Evolutionary conservation across 2,113 vertebrate genomes (phyloP).

Genomic region (Malurus melanocephalus): DNA sequence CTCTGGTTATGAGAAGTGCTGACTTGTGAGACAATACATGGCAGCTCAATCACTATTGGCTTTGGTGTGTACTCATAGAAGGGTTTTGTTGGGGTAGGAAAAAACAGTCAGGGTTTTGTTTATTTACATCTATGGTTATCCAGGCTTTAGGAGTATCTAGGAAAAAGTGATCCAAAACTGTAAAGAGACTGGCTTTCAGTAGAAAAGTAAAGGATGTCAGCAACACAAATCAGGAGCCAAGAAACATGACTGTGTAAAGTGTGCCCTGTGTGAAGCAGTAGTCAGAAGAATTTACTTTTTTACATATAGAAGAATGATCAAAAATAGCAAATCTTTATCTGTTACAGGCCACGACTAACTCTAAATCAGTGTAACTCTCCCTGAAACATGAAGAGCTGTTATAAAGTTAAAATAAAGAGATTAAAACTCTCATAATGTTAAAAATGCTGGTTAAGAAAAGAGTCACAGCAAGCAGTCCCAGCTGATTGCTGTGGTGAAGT

Average conservation of each 20-base stretch:
- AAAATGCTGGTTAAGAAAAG: neutral
- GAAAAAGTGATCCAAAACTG: no score
- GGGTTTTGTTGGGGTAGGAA: no score
- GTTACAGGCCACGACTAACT: neutral
- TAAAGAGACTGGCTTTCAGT: neutral
- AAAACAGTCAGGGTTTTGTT: no score
- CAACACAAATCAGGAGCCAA: fast-evolving
- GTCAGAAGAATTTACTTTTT: neutral
- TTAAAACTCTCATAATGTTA: neutral
- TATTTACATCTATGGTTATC: no score
- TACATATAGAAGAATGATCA: neutral
- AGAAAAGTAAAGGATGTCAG: neutral
- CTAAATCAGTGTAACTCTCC: neutral
- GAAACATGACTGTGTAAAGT: neutral
- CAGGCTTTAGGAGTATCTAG: no score
- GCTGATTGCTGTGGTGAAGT: neutral
- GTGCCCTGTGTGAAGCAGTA: neutral
- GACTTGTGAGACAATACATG: neutral
- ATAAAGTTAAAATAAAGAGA: neutral
- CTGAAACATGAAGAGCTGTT: neutral
- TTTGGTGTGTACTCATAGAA: no score
- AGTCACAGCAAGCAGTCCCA: neutral
- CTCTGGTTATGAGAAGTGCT: neutral
- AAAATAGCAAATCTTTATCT: neutral
- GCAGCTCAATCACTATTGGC: no score